These are phyloP conservation scores for Pristionchus fissidentatus DNA, from an alignment of 2,888 invertebrate species.

Conservation along the genomic window DNA sequence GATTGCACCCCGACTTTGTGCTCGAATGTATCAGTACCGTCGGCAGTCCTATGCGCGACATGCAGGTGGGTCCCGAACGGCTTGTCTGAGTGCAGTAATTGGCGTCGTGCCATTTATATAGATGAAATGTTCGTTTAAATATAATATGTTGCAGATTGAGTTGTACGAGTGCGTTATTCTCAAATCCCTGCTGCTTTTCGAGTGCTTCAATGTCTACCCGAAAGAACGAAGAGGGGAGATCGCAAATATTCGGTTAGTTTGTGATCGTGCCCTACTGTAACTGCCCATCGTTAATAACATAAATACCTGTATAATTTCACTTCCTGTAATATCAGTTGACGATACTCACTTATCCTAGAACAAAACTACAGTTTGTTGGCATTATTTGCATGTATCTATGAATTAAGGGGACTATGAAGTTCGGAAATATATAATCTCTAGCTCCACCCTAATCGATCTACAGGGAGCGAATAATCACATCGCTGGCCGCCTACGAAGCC, in stretches of 20 bases:
- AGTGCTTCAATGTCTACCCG: conserved; percentile 7
- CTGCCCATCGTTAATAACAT: background rate
- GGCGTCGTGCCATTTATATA: too few relatives aligned
- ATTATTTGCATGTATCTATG: background rate
- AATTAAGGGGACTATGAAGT: too few relatives aligned
- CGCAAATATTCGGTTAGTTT: background rate
- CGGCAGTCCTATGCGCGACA: conserved; percentile 42
- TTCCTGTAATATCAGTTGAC: too few relatives aligned
- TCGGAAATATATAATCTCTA: too few relatives aligned
- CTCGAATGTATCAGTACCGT: conserved; percentile 38
- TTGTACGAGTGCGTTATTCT: conserved; percentile 40
- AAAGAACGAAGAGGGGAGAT: background rate
- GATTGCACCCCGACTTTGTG: conserved; percentile 47
- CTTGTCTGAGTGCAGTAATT: too few relatives aligned
- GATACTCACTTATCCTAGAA: too few relatives aligned
- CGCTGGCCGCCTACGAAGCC: conserved; percentile 46
- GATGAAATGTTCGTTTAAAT: background rate
- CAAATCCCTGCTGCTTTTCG: conserved; percentile 45
- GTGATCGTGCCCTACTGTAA: too few relatives aligned
- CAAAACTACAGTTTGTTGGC: background rate
- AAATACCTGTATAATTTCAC: too few relatives aligned
- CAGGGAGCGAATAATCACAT: conserved; percentile 22
- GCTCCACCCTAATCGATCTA: background rate
- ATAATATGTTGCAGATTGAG: background rate
- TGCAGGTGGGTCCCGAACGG: background rate